Evolutionary conservation across 2,113 vertebrate species (phyloP).

Genomic region (Bubo bubo): DNA sequence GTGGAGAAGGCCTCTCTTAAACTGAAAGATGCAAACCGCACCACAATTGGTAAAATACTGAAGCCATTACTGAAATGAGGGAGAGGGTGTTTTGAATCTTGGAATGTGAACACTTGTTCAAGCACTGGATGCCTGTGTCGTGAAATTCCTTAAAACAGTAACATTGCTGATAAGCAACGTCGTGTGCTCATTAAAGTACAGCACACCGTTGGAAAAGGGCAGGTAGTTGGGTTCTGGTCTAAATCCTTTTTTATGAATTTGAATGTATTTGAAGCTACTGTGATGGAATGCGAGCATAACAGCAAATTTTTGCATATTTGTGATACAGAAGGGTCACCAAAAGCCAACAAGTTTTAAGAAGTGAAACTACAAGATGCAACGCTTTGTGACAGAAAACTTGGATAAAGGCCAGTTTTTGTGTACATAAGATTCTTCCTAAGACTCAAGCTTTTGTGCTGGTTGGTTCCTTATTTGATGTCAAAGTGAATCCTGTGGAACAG

Average conservation of each 20-base stretch:
- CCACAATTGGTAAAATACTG: conserved; percentile 73
- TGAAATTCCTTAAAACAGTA: background rate
- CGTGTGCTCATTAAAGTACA: background rate
- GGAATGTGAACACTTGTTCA: conserved; percentile 30
- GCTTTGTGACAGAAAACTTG: conserved; percentile 3
- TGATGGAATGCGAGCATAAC: background rate
- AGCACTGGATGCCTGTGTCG: background rate
- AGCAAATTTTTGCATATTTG: background rate
- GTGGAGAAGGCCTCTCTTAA: conserved; percentile 78
- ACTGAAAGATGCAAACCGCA: conserved; percentile 70
- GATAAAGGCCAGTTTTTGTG: conserved; percentile 75
- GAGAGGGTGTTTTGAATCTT: background rate
- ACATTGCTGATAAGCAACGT: background rate
- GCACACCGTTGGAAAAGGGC: background rate
- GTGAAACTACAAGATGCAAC: background rate
- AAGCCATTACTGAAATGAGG: conserved; percentile 85
- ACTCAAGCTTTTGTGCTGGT: conserved; percentile 39
- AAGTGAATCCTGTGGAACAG: conserved; percentile 15
- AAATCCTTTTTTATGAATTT: conserved; percentile 1
- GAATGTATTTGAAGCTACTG: conserved; percentile 38
- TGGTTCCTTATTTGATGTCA: conserved; percentile 31
- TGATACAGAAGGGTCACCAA: background rate
- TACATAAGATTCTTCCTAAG: conserved; percentile 42
- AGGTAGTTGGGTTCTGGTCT: background rate
- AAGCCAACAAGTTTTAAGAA: background rate